phyloP scores from a whole-genome alignment of 2,113 vertebrate genomes.

The Pheucticus melanocephalus region DNA sequence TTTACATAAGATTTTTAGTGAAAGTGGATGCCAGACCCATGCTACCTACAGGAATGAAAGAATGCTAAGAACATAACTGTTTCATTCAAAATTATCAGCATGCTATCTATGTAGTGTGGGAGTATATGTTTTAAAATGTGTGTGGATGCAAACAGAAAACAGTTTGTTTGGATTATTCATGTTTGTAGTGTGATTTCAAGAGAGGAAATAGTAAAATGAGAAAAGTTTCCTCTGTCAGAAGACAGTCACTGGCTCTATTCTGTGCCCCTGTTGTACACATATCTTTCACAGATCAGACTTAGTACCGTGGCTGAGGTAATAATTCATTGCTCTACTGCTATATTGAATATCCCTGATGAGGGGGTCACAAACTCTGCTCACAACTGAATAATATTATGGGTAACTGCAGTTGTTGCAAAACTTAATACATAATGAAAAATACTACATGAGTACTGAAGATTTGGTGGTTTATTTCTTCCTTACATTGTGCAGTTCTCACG shows the following conservation, averaged over 20 bases:
- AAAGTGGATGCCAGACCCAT: background rate
- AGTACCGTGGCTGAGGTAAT: background rate
- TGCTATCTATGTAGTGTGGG: background rate
- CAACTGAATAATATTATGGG: background rate
- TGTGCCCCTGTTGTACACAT: background rate
- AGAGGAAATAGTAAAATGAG: background rate
- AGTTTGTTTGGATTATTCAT: conserved; percentile 20
- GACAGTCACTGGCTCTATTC: background rate
- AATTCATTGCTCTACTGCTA: background rate
- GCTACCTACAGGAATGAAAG: background rate
- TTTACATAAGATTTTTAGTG: background rate
- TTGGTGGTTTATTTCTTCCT: background rate
- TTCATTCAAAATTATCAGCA: background rate
- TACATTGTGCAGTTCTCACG: background rate
- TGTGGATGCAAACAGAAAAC: background rate
- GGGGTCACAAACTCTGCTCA: background rate
- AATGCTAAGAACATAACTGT: background rate
- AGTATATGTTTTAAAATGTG: background rate
- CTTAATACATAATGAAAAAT: background rate
- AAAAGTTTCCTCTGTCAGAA: background rate
- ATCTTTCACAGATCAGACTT: background rate
- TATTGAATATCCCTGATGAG: background rate
- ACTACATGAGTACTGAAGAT: background rate
- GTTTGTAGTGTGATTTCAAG: background rate
- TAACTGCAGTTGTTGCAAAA: background rate